phyloP scores from a whole-genome alignment of 1,140 invertebrate genomes.

The Drosophila athabasca region DNA sequence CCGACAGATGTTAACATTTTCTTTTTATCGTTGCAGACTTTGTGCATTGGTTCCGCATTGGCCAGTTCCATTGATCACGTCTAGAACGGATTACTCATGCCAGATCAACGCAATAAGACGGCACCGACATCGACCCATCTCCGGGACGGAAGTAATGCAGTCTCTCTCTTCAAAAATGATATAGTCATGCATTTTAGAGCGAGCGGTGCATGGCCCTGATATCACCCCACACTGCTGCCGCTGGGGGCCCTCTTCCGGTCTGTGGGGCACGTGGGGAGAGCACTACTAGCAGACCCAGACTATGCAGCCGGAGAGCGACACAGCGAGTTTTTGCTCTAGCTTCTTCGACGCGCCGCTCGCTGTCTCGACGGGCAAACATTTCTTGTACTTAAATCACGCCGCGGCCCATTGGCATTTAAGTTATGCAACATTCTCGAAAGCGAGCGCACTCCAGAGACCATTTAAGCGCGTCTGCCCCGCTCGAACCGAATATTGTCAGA shows the following conservation, averaged over 20 bases:
- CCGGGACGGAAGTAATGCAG: slow-evolving; percentile 31
- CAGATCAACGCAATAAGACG: not conserved
- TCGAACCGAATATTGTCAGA: slow-evolving; percentile 40
- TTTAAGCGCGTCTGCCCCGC: slow-evolving; percentile 59
- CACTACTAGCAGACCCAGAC: not conserved
- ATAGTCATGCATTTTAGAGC: slow-evolving; percentile 37
- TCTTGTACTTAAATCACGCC: slow-evolving; percentile 57
- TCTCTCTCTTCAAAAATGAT: slow-evolving; percentile 23
- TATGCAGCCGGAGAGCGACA: not conserved
- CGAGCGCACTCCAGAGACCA: slow-evolving; percentile 43
- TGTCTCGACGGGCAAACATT: slow-evolving; percentile 3
- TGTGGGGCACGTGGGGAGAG: slow-evolving; percentile 37
- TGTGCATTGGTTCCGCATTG: not conserved
- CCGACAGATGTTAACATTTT: not conserved
- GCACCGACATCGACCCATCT: slow-evolving; percentile 16
- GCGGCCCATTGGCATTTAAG: slow-evolving; percentile 50
- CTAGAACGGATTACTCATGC: slow-evolving; percentile 24
- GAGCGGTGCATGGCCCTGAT: slow-evolving; percentile 9
- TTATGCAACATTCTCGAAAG: slow-evolving; percentile 67
- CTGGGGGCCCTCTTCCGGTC: slow-evolving; percentile 56
- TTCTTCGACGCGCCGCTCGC: not conserved
- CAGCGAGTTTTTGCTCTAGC: slow-evolving; percentile 1
- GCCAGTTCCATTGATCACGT: slow-evolving; percentile 27
- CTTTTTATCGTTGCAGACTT: slow-evolving; percentile 8
- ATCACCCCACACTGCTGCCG: not conserved